Evolutionary conservation across 2,888 invertebrate species (phyloP), one percentile per base, ranked within the genome.

Genomic region (Hypomecis atomaria): DNA sequence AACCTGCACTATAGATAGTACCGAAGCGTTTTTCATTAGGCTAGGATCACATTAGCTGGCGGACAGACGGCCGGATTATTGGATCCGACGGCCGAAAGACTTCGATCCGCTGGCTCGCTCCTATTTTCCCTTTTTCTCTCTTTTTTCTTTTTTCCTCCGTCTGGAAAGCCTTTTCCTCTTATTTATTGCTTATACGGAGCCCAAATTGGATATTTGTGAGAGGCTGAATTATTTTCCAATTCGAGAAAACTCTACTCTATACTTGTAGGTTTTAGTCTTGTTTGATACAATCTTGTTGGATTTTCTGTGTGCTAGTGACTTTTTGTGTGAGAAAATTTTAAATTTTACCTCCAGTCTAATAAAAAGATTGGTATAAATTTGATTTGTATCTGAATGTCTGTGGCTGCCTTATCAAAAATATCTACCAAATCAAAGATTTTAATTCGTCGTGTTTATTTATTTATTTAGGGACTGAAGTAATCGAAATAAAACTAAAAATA

Each of bases 181-280:
- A 92, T 92, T 92, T 92, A 92, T 92, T 92, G 92, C 92, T 91
- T 92, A 91, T 92, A 90, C 91, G 90, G 83, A 87, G 82, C 85
- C 85, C 86, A 89, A 91, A 92, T 91, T 89, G 91, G 90, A 90
- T 90, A 90, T 91, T 91, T 89, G 89, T 87, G 83, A 89, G 87
- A 90, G 88, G 87, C 88, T 86, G 84, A 84, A 81, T 81, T 85
- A 84, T 87, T 87, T 83, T 78, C 79, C 79, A 77, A 85, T 84
- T 83, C 78, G 81, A 85, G 83, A 86, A 84, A 88, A 85, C 33
- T 42, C 23, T 33, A 36, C 34, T 40, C 6, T 23, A 9, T 54
- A 33, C 43, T 55, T 87, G 84, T 23, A 82, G 78, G 78, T 76
- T 75, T 80, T 82, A 42, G 38, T 44, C 59, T 62, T 66, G 62